These are phyloP conservation scores for Coptodon rendalli DNA, from an alignment of 2,113 vertebrate species.

Conservation along the genomic window DNA sequence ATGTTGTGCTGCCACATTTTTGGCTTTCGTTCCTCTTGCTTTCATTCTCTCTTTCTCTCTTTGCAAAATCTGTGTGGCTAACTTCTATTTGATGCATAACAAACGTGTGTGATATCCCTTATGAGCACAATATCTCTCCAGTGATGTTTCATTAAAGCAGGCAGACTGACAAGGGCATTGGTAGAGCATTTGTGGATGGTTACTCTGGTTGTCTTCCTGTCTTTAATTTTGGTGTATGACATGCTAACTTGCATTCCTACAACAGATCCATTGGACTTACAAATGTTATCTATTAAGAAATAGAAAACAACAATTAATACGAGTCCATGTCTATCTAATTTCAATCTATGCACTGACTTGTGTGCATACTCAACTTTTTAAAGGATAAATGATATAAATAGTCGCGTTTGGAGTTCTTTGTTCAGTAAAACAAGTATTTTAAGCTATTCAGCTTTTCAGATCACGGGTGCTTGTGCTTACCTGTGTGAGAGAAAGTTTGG, in stretches of 20 bases:
- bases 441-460: not conserved
- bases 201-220: constrained; percentile 35
- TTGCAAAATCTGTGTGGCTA: constrained; percentile 50
- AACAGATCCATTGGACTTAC: constrained; percentile 37
- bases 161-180: constrained; percentile 33
- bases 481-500: constrained; percentile 28
- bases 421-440: not conserved
- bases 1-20: constrained; percentile 51
- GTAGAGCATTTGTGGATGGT: constrained; percentile 5
- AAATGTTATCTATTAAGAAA: constrained; percentile 44
- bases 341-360: not conserved
- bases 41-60: not conserved
- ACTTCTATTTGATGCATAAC: constrained; percentile 52
- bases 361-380: not conserved
- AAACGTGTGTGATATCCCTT: constrained; percentile 48
- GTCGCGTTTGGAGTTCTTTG: rapidly evolving
- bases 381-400: not conserved
- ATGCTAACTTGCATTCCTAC: constrained; percentile 46
- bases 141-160: constrained; percentile 28
- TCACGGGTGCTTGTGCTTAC: constrained; percentile 14
- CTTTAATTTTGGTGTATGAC: constrained; percentile 53
- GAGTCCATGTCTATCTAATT: not conserved
- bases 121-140: not conserved
- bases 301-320: constrained; percentile 3
- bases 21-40: constrained; percentile 25